Conservation (phyloP, 2,888 invertebrate genomes). For the Malthinus seriepunctatus region DNA sequence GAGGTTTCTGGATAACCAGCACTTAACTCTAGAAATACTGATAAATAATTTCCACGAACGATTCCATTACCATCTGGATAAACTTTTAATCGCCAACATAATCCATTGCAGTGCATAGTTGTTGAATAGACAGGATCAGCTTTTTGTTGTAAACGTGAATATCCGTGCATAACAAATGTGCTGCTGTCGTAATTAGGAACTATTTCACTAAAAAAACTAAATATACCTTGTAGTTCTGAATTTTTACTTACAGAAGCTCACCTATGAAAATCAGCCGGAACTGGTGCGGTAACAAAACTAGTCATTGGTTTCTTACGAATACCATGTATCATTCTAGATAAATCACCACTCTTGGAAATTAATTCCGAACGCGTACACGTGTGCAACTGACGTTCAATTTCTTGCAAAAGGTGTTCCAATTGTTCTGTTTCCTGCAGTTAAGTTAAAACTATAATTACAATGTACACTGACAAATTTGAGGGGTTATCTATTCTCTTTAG, state of each 20-base stretch:
- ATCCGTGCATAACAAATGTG: constrained; percentile 84
- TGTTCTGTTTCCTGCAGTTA: constrained; percentile 75
- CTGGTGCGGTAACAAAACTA: constrained; percentile 84
- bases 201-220: constrained; percentile 72
- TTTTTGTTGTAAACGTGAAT: constrained; percentile 81
- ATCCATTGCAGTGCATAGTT: constrained; percentile 83
- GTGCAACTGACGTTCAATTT: constrained; percentile 79
- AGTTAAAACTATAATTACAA: neutral
- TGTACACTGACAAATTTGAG: too few relatives aligned
- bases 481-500: too few relatives aligned
- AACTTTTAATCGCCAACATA: constrained; percentile 90
- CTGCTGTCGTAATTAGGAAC: constrained; percentile 90
- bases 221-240: neutral
- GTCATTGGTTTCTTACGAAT: constrained; percentile 88
- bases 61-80: constrained; percentile 95
- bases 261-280: constrained; percentile 90
- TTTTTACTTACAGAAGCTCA: constrained; percentile 39
- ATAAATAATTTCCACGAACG: constrained; percentile 88
- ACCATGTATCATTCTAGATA: constrained; percentile 82
- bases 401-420: constrained; percentile 81
- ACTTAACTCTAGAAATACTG: constrained; percentile 89
- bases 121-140: constrained; percentile 92
- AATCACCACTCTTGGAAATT: constrained; percentile 77
- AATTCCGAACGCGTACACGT: constrained; percentile 81
- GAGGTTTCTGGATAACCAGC: constrained; percentile 90